A percentile compares a stretch with the other conserved stretches of the same genome.
phyloP scores from a whole-genome alignment of 1,140 invertebrate species.

The Cotesia vestalis region DNA sequence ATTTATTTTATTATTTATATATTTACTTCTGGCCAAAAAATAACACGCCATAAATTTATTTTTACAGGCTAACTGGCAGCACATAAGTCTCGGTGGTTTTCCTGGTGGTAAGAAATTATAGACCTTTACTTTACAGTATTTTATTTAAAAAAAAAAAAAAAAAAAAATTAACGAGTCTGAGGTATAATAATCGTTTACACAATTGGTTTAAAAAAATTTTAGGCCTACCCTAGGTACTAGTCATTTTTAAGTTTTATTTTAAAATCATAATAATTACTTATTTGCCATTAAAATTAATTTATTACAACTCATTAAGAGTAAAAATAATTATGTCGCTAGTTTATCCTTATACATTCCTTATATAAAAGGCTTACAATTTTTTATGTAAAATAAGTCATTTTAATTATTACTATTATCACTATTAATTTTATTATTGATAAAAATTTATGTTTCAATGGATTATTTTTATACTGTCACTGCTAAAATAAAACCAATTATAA shows the following conservation, averaged over 20 bases:
- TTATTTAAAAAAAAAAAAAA: no score
- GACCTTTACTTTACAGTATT: neutral
- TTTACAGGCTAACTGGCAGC: conserved; percentile 62
- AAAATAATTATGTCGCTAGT: neutral
- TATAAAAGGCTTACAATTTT: neutral
- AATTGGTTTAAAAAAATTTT: neutral
- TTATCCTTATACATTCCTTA: neutral
- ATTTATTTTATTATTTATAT: conserved; percentile 14
- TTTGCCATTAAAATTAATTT: conserved; percentile 2
- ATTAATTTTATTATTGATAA: no score
- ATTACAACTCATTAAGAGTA: neutral
- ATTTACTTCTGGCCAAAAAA: conserved; percentile 28
- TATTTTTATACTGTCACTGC: no score
- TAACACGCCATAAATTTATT: neutral
- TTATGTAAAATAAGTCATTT: neutral
- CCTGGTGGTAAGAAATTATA: conserved; percentile 45
- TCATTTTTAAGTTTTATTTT: neutral
- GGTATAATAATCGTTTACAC: neutral
- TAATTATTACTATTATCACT: no score
- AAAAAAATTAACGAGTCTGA: no score
- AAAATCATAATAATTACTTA: neutral
- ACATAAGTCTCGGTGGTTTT: conserved; percentile 57
- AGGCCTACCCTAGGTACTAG: neutral
- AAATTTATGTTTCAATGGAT: no score
- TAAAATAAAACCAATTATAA: no score